Evolutionary conservation across 2,888 invertebrate species (phyloP).

Genomic region (Caenorhabditis japonica): DNA sequence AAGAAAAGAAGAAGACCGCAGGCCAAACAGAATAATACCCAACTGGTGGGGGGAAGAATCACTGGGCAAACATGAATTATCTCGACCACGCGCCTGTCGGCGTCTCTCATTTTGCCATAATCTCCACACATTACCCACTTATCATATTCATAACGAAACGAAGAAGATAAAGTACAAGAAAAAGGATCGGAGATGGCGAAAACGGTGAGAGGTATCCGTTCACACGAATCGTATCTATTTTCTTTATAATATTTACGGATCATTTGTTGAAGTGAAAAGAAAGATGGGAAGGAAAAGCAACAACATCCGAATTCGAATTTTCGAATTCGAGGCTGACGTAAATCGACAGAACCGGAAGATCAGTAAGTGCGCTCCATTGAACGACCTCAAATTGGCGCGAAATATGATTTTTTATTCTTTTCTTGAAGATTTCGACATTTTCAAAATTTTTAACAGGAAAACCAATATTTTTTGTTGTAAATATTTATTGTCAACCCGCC

Average conservation of each 20-base stretch:
- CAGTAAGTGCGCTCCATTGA: no score
- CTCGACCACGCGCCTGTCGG: slow-evolving; percentile 19
- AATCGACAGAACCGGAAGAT: no score
- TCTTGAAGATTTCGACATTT: no score
- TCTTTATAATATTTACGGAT: slow-evolving; percentile 10
- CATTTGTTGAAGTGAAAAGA: slow-evolving; percentile 11
- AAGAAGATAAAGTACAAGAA: slow-evolving; percentile 5
- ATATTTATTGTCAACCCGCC: no score
- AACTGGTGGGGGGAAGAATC: slow-evolving; percentile 25
- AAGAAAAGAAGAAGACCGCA: slow-evolving; percentile 23
- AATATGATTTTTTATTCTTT: no score
- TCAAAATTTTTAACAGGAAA: no score
- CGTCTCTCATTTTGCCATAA: background rate
- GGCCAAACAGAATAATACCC: slow-evolving; percentile 26
- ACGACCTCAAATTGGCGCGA: no score
- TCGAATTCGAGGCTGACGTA: no score
- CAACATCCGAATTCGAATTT: slow-evolving; percentile 12
- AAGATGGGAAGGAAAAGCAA: slow-evolving; percentile 6
- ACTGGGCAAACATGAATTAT: slow-evolving; percentile 50
- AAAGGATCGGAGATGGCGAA: background rate
- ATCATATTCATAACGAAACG: slow-evolving; percentile 37
- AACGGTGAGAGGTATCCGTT: slow-evolving; percentile 3
- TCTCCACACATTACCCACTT: slow-evolving; percentile 26
- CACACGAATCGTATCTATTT: slow-evolving; percentile 2
- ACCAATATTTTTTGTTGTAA: no score